Conservation (phyloP, 2,797 vertebrate species). For the Nyctalus aviator region DNA sequence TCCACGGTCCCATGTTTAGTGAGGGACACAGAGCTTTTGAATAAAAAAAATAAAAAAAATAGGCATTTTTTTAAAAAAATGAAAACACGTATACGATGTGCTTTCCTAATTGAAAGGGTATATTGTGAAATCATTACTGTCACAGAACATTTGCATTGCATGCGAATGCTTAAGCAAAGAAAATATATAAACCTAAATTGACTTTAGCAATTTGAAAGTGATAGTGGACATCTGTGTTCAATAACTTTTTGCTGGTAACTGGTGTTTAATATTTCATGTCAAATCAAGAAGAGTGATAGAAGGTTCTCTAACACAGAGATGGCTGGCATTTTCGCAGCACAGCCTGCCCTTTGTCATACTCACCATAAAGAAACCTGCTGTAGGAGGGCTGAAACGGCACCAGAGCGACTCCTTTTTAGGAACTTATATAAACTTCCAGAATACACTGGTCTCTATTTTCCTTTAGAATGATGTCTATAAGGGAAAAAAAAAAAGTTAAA, state of each 20-base stretch:
- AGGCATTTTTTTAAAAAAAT: slow-evolving; percentile 78
- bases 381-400: slow-evolving; percentile 81
- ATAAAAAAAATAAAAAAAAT: slow-evolving; percentile 39
- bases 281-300: slow-evolving; percentile 87
- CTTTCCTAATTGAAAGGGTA: slow-evolving; percentile 87
- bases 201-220: slow-evolving; percentile 88
- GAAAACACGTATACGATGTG: slow-evolving; percentile 85
- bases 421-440: slow-evolving; percentile 77
- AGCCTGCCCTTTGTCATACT: slow-evolving; percentile 89
- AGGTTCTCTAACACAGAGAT: slow-evolving; percentile 86
- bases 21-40: slow-evolving; percentile 54
- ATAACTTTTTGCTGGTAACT: slow-evolving; percentile 88
- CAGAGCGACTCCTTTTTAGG: slow-evolving; percentile 84
- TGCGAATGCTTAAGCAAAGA: slow-evolving; percentile 83
- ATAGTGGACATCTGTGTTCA: slow-evolving; percentile 89
- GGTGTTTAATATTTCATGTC: slow-evolving; percentile 91
- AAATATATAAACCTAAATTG: slow-evolving; percentile 87
- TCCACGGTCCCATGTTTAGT: slow-evolving; percentile 68
- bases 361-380: slow-evolving; percentile 87
- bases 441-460: slow-evolving; percentile 74
- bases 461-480: slow-evolving; percentile 84
- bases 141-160: slow-evolving; percentile 85
- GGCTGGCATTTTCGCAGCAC: slow-evolving; percentile 83
- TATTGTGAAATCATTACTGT: slow-evolving; percentile 89
- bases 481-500: slow-evolving; percentile 74